These are phyloP conservation scores for Parotocinclus haroldoi DNA, from an alignment of 2,797 vertebrate genomes.

Conservation along the genomic window DNA sequence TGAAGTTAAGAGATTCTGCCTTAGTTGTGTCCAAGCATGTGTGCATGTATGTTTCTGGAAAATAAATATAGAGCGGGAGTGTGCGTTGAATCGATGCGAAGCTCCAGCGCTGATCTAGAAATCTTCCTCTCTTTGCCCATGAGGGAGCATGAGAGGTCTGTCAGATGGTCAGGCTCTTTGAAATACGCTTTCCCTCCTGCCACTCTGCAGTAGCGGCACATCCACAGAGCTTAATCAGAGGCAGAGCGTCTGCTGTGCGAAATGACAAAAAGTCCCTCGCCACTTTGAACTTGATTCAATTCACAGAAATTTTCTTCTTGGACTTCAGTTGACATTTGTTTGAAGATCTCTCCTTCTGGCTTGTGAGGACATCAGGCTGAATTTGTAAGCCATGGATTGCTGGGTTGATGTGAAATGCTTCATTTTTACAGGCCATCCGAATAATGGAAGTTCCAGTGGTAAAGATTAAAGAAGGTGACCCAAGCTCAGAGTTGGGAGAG, in stretches of 20 bases:
- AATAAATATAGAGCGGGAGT: background rate
- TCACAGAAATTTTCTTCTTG: constrained; percentile 43
- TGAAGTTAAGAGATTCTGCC: constrained; percentile 1
- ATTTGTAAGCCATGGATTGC: constrained; percentile 55
- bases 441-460: constrained; percentile 97
- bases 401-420: constrained; percentile 51
- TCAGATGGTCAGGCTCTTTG: constrained; percentile 53
- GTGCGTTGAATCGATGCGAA: constrained; percentile 22
- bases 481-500: constrained; percentile 78
- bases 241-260: constrained; percentile 30
- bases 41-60: background rate
- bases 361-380: constrained; percentile 47
- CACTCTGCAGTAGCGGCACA: constrained; percentile 52
- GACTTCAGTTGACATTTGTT: constrained; percentile 56
- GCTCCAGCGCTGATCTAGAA: background rate
- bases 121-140: constrained; percentile 45
- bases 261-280: constrained; percentile 22
- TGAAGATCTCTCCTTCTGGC: constrained; percentile 54
- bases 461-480: constrained; percentile 91
- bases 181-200: constrained; percentile 55
- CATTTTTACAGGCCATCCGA: constrained; percentile 86
- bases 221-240: constrained; percentile 58
- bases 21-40: constrained; percentile 2
- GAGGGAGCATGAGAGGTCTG: constrained; percentile 48
- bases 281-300: constrained; percentile 60